Base-by-base conservation (phyloP, 1,140 invertebrate species). In the Globodera rostochiensis region DNA sequence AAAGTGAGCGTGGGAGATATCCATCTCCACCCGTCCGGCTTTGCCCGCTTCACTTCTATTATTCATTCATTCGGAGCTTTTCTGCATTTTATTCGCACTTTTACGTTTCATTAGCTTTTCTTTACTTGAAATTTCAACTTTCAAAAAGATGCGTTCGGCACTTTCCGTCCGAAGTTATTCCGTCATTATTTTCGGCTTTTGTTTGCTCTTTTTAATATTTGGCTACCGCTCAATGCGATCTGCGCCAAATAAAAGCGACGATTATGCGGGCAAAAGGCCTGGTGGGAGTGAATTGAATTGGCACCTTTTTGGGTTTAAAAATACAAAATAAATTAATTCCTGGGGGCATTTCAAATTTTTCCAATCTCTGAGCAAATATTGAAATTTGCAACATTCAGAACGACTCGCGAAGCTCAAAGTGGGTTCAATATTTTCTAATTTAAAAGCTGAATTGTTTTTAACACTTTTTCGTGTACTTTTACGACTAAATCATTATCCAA, bases 191-290 rank as follows among this genome's bases (percentile, higher is more conserved):
- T 57, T 70, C 3, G 69, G 70, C 21, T 49, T 74, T 77, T 74
- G 50, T 47, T 81, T 81, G 6, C 11, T 69, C n/a, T 81, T 81
- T 49, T 49, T 81, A 11, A 6, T 50, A 15, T 77, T 81, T 60
- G 45, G 46, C 49, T 79, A 76, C 21, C 73, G 80, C 8, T 81
- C 76, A 21, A 11, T 77, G 69, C 21, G 76, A 69, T 60, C 74
- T 47, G 25, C 25, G 19, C 46, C 21, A 45, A 64, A 67, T 45
- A 66, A n/a, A 64, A 36, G n/a, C 49, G 47, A 66, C 11, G 53
- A 50, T 57, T 50, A 70, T 70, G 46, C 53, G 25, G 64, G 21
- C 21, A 64, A 77, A 67, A 67, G 67, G 60, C 19, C 46, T 45
- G 60, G 57, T 66, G 67, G 53, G 49, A 46, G 15, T 64, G 53